Conservation (phyloP, 2,888 invertebrate species). For the Caenorhabditis sp. region DNA sequence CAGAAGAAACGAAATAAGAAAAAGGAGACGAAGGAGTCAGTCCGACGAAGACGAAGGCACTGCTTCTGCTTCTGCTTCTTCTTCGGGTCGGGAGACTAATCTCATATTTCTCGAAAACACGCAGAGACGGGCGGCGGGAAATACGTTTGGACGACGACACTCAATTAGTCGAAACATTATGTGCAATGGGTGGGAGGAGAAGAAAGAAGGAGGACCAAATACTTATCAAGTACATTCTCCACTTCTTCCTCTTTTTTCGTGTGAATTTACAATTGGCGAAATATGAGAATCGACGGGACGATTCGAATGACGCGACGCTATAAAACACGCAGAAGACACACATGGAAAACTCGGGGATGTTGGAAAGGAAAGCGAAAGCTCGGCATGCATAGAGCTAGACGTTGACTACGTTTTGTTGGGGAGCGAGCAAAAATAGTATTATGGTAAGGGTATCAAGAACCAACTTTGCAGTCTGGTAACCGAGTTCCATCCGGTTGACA, state of each 20-base stretch:
- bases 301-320: constrained; percentile 55
- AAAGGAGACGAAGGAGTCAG: constrained; percentile 17
- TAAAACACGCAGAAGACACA: constrained; percentile 42
- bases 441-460: too few relatives aligned
- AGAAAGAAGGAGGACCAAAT: constrained; percentile 22
- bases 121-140: constrained; percentile 7
- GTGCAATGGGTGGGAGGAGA: too few relatives aligned
- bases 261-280: constrained; percentile 33
- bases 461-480: constrained; percentile 46
- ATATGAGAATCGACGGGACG: constrained; percentile 43
- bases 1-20: constrained; percentile 25
- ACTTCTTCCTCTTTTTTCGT: constrained; percentile 23
- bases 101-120: constrained; percentile 59
- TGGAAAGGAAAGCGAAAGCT: neutral
- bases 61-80: constrained; percentile 12
- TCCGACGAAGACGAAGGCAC: constrained; percentile 19
- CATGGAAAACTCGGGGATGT: neutral
- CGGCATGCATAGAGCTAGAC: too few relatives aligned
- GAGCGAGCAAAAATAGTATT: too few relatives aligned
- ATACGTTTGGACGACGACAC: constrained; percentile 34
- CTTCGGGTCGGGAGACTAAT: constrained; percentile 37
- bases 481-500: constrained; percentile 55
- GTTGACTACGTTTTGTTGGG: too few relatives aligned
- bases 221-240: constrained; percentile 56
- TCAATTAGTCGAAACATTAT: constrained; percentile 60